Conservation (phyloP, 2,113 vertebrate genomes). For the Myotis yumanensis region DNA sequence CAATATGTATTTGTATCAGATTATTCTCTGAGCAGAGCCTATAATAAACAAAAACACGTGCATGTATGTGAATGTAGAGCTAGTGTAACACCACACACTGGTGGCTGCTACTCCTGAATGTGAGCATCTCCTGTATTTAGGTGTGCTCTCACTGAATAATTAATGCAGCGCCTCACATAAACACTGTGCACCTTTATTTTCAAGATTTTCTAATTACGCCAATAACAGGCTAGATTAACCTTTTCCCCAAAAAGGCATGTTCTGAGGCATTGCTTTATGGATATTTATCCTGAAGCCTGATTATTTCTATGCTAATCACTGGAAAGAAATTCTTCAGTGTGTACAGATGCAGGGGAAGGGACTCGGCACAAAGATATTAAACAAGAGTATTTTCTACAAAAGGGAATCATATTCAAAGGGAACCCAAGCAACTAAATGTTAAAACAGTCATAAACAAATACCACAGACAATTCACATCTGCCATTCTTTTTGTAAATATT, state of each 20-base stretch:
- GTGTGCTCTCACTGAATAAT: conserved; percentile 49
- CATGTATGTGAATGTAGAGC: background rate
- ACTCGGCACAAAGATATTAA: conserved; percentile 23
- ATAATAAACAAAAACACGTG: conserved; percentile 17
- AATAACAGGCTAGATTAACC: conserved; percentile 60
- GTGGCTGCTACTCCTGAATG: conserved; percentile 57
- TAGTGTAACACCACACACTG: background rate
- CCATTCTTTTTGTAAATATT: conserved; percentile 45
- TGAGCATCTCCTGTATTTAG: conserved; percentile 57
- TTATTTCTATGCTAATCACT: conserved; percentile 43
- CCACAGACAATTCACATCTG: conserved; percentile 7
- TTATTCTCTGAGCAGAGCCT: conserved; percentile 21
- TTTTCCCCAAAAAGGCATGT: conserved; percentile 27
- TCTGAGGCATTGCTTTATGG: conserved; percentile 7
- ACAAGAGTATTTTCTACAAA: conserved; percentile 18
- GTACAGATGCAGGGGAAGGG: background rate
- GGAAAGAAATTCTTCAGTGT: conserved; percentile 28
- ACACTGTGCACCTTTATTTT: conserved; percentile 65
- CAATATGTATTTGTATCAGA: background rate
- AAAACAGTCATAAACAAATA: conserved; percentile 36
- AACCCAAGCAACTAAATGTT: conserved; percentile 31
- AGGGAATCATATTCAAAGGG: conserved; percentile 47
- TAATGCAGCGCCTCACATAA: conserved; percentile 56
- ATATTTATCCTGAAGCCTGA: conserved; percentile 26
- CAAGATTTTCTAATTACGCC: conserved; percentile 66